phyloP scores from a whole-genome alignment of 2,797 vertebrate genomes.

The Aulostomus chinensis region DNA sequence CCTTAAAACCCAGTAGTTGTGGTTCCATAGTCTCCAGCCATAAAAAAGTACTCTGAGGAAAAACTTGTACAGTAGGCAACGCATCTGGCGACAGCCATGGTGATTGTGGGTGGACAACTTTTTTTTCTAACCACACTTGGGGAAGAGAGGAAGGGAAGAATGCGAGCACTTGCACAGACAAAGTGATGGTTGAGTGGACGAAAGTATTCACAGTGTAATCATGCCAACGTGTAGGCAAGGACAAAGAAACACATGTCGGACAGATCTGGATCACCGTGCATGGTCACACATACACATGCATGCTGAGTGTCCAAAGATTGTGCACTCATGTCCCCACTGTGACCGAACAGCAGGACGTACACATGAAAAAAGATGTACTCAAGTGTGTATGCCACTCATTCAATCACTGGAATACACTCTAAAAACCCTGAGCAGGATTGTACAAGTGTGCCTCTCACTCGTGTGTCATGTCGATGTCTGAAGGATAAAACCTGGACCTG shows the following conservation, averaged over 20 bases:
- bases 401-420: too few species aligned
- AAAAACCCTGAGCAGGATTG: neutral
- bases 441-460: neutral
- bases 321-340: too few species aligned
- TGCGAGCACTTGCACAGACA: constrained; percentile 41
- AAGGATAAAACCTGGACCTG: too few species aligned
- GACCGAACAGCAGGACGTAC: too few species aligned
- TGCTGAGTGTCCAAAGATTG: too few species aligned
- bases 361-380: too few species aligned
- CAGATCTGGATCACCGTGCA: constrained; percentile 4
- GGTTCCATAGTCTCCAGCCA: constrained; percentile 16
- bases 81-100: constrained; percentile 11
- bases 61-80: constrained; percentile 26
- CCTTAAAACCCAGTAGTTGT: constrained; percentile 21
- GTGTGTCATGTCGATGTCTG: neutral
- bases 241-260: constrained; percentile 23
- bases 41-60: constrained; percentile 3
- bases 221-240: constrained; percentile 34
- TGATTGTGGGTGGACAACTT: constrained; percentile 29
- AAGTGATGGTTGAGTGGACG: constrained; percentile 43
- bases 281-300: neutral
- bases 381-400: constrained; percentile 3
- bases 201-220: constrained; percentile 43
- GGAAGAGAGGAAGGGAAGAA: constrained; percentile 35
- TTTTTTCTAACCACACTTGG: constrained; percentile 31